Base-by-base conservation (phyloP, 2,888 invertebrate genomes). In the Aphodius granarius region DNA sequence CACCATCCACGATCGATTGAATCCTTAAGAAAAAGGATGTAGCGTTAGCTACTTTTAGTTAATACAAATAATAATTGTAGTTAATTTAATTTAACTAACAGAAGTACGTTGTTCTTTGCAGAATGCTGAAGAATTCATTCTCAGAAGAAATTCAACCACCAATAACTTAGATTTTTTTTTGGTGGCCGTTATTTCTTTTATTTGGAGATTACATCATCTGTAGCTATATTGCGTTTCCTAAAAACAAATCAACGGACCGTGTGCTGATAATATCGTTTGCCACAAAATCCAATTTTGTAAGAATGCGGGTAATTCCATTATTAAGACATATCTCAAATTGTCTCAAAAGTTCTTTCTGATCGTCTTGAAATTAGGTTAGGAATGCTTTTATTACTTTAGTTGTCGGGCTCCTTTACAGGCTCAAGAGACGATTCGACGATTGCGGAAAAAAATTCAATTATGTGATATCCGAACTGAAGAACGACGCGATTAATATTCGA, bases 381-480 rank as follows among this genome's bases (percentile, higher is more conserved):
- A n/a, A n/a, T 43, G 43, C 13, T 43, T 43, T 43, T 43, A 43
- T 43, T 43, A 9, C 43, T 43, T 43, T 43, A 9, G 43, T 43
- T 43, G 43, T 13, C 43, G 43, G 43, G 43, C 43, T 43, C 43
- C 9, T 13, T 43, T 43, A 43, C 43, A 43, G 43, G 13, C 43
- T 43, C 9, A 43, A 43, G 43, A 43, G 13, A 43, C 43, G 43
- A 43, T 43, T 43, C 43, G 43, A 3, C 9, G 13, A 43, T 13
- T 43, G 43, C 43, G 43, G 43, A 43, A 13, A 68, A 68, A 76
- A 73, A 71, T 43, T 71, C 71, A 76, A 76, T 76, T 76, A 73
- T 20, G 72, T 63, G 65, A 68, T 76, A 43, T 66, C 65, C 73
- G 43, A 20, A 71, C 72, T 66, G 66, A 72, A 19, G 63, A 71